Percentiles rank a stretch among this genome's conserved stretches.
Evolutionary conservation across 2,113 vertebrate genomes (phyloP).

Genomic region (Psittacula cyanocephala): DNA sequence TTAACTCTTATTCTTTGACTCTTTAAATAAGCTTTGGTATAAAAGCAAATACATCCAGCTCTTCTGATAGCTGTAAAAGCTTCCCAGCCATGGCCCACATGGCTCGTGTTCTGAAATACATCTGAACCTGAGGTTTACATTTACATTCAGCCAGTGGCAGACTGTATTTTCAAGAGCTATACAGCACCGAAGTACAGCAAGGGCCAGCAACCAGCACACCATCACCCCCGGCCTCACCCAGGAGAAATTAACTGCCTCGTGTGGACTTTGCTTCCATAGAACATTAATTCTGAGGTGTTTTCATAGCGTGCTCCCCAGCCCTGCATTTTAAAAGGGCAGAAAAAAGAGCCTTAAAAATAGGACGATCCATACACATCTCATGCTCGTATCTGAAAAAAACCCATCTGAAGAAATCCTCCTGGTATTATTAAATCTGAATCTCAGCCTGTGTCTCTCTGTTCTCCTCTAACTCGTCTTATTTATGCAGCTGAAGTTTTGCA

Average conservation of each 20-base stretch:
- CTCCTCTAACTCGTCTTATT: neutral
- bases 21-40: neutral
- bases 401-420: neutral
- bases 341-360: neutral
- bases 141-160: neutral
- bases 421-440: neutral
- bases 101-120: neutral
- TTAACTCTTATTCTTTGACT: neutral
- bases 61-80: neutral
- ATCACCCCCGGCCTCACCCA: neutral
- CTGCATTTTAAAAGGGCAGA: neutral
- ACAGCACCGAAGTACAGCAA: neutral
- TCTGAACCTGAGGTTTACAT: neutral
- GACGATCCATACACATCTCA: neutral
- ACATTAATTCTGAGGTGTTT: neutral
- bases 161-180: neutral
- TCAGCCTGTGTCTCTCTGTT: neutral
- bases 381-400: neutral
- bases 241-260: neutral
- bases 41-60: neutral
- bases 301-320: neutral
- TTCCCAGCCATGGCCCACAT: neutral
- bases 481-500: neutral
- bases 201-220: neutral
- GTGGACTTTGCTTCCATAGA: fast-evolving